These are phyloP conservation scores for Enteromius mattozi DNA, from an alignment of 2,797 vertebrate genomes.

Conservation along the genomic window DNA sequence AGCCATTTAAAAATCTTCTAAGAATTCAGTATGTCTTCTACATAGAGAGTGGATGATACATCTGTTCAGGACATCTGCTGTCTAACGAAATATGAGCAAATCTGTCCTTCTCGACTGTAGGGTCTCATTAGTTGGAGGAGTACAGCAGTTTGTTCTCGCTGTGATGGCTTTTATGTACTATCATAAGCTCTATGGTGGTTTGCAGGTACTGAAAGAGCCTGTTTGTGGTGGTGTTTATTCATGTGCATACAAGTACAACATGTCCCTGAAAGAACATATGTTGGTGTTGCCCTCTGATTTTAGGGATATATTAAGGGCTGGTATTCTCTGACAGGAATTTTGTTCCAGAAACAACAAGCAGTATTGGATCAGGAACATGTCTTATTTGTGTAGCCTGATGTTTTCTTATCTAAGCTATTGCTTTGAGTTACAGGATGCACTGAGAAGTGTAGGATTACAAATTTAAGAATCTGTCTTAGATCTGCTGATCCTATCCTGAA, in stretches of 20 bases:
- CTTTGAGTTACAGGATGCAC: constrained; percentile 28
- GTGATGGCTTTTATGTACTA: not conserved
- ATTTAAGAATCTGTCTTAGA: too few species aligned
- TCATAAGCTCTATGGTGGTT: not conserved
- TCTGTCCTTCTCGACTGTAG: constrained; percentile 12
- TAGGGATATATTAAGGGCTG: not conserved
- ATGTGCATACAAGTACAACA: not conserved
- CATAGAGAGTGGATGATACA: not conserved
- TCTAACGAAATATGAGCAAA: constrained; percentile 18
- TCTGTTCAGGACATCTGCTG: constrained; percentile 10
- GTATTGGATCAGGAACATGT: not conserved
- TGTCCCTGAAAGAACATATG: not conserved
- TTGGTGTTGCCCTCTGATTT: not conserved
- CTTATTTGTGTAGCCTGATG: not conserved
- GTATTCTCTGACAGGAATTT: not conserved
- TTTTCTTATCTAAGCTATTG: constrained; percentile 11
- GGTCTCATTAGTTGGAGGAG: constrained; percentile 5
- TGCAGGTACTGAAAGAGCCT: not conserved
- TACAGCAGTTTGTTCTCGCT: not conserved
- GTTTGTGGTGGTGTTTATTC: not conserved
- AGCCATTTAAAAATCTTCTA: constrained; percentile 11
- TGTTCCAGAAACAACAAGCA: not conserved
- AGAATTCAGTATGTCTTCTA: not conserved
- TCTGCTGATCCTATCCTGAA: too few species aligned
- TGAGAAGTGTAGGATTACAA: not conserved